Conservation (phyloP, 2,113 vertebrate species). For the Patagioenas fasciata region DNA sequence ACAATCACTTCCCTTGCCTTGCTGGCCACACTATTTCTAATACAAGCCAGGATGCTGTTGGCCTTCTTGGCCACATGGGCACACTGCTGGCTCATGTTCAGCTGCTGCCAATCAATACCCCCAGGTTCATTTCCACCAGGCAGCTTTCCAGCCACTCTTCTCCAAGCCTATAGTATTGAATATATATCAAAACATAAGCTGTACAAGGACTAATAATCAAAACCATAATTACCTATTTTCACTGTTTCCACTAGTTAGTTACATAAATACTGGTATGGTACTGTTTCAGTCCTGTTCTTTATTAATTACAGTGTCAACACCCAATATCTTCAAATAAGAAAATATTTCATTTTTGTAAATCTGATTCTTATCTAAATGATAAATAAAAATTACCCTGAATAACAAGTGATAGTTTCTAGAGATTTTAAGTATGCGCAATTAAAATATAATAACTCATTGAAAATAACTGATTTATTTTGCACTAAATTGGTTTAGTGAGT, state of each 20-base stretch:
- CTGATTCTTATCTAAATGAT: background rate
- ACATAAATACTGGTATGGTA: background rate
- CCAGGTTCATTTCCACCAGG: background rate
- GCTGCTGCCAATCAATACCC: rapidly evolving
- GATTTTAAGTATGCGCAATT: background rate
- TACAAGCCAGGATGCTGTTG: too few relatives aligned
- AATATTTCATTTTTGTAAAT: background rate
- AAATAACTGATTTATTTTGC: background rate
- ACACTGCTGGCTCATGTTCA: background rate
- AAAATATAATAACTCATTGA: background rate
- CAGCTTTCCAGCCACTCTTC: background rate
- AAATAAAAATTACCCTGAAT: background rate
- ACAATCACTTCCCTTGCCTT: too few relatives aligned
- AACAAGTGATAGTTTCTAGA: background rate
- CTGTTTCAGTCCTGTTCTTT: background rate
- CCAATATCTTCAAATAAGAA: background rate
- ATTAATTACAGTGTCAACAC: background rate
- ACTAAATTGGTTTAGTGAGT: background rate
- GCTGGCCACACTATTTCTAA: too few relatives aligned
- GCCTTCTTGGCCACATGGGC: background rate
- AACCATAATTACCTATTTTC: background rate
- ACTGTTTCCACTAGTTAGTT: background rate
- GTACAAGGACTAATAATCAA: background rate
- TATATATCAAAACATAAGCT: background rate
- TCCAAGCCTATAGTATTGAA: too few relatives aligned